Percentiles rank a stretch among this genome's conserved stretches.
phyloP scores from a whole-genome alignment of 2,888 invertebrate genomes.

The Drosophila limbata region DNA sequence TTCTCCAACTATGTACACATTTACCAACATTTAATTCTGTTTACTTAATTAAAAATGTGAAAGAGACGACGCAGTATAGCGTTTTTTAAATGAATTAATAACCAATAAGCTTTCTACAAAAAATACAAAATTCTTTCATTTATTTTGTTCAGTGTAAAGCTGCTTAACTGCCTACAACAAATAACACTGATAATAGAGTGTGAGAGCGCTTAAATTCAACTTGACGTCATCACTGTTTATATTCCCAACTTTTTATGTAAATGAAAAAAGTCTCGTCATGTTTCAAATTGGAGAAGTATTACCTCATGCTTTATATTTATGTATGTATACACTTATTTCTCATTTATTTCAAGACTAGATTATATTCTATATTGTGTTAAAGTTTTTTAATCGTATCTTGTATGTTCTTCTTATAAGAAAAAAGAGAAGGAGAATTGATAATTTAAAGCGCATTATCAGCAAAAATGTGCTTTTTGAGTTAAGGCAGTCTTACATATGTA shows the following conservation, averaged over 20 bases:
- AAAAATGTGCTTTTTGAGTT: background rate
- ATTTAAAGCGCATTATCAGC: background rate
- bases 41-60: background rate
- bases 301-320: slow-evolving; percentile 62
- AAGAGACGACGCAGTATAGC: too few relatives aligned
- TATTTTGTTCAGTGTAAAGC: background rate
- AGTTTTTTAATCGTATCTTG: background rate
- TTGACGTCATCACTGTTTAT: slow-evolving; percentile 56
- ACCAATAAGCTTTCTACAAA: too few relatives aligned
- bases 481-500: background rate
- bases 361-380: background rate
- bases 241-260: slow-evolving; percentile 46
- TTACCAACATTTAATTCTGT: background rate
- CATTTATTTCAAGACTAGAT: background rate
- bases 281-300: slow-evolving; percentile 56
- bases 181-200: background rate
- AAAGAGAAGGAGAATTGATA: background rate
- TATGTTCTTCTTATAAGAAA: background rate
- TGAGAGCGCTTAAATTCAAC: slow-evolving; percentile 20
- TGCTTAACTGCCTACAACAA: background rate
- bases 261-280: slow-evolving; percentile 34
- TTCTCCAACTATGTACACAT: too few relatives aligned
- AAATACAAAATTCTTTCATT: background rate
- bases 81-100: too few relatives aligned
- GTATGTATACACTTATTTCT: background rate